A percentile compares a stretch with the other conserved stretches of the same genome.
These are phyloP conservation scores for Mormyrus lacerda DNA, from an alignment of 2,113 vertebrate genomes.

Conservation along the genomic window DNA sequence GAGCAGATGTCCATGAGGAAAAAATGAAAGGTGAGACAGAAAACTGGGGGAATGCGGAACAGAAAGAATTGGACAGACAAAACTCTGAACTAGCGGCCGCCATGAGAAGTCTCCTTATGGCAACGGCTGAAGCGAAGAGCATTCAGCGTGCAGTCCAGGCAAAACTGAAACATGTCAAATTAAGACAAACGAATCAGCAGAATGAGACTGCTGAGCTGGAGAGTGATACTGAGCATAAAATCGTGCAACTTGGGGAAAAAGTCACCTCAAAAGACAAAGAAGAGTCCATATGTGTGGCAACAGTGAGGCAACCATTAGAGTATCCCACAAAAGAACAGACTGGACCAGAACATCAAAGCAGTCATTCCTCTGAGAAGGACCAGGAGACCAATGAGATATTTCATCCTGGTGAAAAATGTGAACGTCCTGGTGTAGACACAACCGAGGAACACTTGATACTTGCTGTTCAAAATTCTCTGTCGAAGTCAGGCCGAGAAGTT, in stretches of 20 bases:
- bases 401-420: not conserved
- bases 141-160: constrained; percentile 61
- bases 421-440: not conserved
- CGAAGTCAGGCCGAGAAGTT: constrained; percentile 55
- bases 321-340: constrained; percentile 29
- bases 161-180: constrained; percentile 47
- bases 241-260: constrained; percentile 18
- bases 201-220: constrained; percentile 29
- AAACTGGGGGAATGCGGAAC: constrained; percentile 34
- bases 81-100: constrained; percentile 61
- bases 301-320: constrained; percentile 41
- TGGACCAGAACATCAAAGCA: not conserved
- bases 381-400: not conserved
- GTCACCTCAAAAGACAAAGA: constrained; percentile 10
- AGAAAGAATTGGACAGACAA: constrained; percentile 37
- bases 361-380: not conserved
- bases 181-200: constrained; percentile 27
- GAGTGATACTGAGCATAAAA: constrained; percentile 15
- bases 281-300: constrained; percentile 16
- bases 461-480: not conserved
- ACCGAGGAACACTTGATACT: not conserved
- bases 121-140: constrained; percentile 65
- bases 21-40: constrained; percentile 17
- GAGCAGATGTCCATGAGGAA: constrained; percentile 18
- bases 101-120: constrained; percentile 61